These are phyloP conservation scores for Caenorhabditis auriculariae DNA, from an alignment of 2,888 invertebrate species.

Conservation along the genomic window DNA sequence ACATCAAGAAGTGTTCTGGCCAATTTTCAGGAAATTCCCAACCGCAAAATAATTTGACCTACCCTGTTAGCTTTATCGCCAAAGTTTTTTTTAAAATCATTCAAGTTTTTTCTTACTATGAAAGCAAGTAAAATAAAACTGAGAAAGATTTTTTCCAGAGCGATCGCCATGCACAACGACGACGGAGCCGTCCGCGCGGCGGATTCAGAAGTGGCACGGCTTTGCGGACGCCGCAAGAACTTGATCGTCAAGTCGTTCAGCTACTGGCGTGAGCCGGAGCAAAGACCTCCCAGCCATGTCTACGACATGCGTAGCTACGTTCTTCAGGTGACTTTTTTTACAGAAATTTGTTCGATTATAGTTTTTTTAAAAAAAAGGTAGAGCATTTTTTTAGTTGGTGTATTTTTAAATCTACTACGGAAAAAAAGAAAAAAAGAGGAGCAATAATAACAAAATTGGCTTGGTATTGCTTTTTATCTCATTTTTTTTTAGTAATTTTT, in stretches of 20 bases:
- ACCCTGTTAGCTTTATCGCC: too few species aligned
- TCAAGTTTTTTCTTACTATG: background rate
- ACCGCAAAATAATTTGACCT: too few species aligned
- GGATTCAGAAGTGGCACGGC: constrained; percentile 48
- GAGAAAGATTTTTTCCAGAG: too few species aligned
- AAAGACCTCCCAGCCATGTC: constrained; percentile 74
- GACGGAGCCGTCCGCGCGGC: constrained; percentile 44
- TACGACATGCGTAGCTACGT: constrained; percentile 92
- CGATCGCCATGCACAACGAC: constrained; percentile 30
- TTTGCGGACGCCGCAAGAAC: constrained; percentile 72
- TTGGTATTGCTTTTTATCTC: constrained; percentile 6
- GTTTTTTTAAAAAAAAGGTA: background rate
- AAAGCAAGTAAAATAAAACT: background rate
- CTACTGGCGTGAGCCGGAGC: constrained; percentile 80
- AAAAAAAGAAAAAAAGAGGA: background rate
- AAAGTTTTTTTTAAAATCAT: too few species aligned
- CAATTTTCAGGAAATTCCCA: too few species aligned
- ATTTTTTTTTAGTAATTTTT: background rate
- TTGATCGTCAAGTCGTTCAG: constrained; percentile 87
- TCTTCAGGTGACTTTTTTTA: constrained; percentile 71
- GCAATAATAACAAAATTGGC: background rate
- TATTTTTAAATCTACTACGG: background rate
- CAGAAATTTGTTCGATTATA: background rate
- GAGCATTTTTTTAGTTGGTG: background rate
- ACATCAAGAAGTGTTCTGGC: too few species aligned